Evolutionary conservation across 2,113 vertebrate species (phyloP).

Genomic region (Calypte anna): DNA sequence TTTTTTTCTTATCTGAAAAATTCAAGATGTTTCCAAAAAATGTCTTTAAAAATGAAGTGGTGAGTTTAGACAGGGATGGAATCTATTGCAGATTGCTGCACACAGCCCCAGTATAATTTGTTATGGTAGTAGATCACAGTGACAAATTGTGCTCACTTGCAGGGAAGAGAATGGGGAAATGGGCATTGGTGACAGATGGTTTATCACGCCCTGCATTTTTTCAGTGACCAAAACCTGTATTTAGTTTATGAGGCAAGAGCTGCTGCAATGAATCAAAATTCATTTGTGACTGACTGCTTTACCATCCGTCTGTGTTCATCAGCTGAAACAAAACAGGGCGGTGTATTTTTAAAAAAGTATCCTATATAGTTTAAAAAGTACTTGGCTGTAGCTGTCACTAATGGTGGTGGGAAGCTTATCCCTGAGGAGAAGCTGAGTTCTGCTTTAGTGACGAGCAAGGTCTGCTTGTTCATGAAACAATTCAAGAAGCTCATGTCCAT

Average conservation of each 20-base stretch:
- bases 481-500: not conserved
- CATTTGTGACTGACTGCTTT: not conserved
- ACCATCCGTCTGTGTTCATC: not conserved
- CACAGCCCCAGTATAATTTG: not conserved
- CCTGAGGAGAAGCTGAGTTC: not conserved
- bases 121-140: not conserved
- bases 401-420: not conserved
- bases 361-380: not conserved
- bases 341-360: not conserved
- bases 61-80: not conserved
- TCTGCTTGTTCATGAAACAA: not conserved
- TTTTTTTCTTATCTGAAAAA: not conserved
- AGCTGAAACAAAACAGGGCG: not conserved
- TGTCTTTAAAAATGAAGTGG: not conserved
- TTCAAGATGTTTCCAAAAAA: not conserved
- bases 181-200: not conserved
- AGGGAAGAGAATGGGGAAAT: not conserved
- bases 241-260: not conserved
- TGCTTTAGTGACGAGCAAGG: not conserved
- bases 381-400: not conserved
- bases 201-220: fast-evolving
- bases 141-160: not conserved
- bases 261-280: not conserved
- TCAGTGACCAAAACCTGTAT: not conserved
- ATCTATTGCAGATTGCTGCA: not conserved